These are phyloP conservation scores for Gobio gobio DNA, from an alignment of 2,113 vertebrate species.

Conservation along the genomic window DNA sequence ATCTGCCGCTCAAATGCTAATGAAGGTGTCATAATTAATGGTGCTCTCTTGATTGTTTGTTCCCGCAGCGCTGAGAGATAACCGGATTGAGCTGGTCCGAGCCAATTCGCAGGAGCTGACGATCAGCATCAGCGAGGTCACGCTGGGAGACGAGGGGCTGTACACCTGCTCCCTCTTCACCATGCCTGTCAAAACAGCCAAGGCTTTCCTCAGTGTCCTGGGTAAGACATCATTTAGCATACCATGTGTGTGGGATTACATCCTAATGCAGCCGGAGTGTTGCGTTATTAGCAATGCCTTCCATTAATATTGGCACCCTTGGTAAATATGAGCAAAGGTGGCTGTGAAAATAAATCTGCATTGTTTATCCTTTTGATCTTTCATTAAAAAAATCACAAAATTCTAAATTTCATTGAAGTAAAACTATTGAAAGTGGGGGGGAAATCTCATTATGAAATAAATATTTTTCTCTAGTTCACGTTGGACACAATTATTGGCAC, in stretches of 20 bases:
- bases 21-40: slow-evolving; percentile 34
- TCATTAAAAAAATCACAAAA: too few species aligned
- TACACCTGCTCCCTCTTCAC: slow-evolving; percentile 99
- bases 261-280: not conserved
- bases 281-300: too few species aligned
- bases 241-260: not conserved
- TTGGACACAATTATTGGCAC: too few species aligned
- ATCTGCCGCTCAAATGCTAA: not conserved
- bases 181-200: slow-evolving; percentile 97
- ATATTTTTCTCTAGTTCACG: too few species aligned
- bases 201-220: slow-evolving; percentile 94
- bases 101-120: slow-evolving; percentile 93
- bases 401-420: too few species aligned
- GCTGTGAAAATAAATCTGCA: too few species aligned
- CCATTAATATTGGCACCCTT: too few species aligned
- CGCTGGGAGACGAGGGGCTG: slow-evolving; percentile 91
- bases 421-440: too few species aligned
- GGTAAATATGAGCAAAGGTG: too few species aligned
- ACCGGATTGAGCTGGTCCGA: slow-evolving; percentile 92
- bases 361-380: too few species aligned
- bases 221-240: slow-evolving; percentile 79
- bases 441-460: too few species aligned
- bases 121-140: slow-evolving; percentile 93
- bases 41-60: not conserved
- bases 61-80: slow-evolving; percentile 90